Evolutionary conservation across 2,113 vertebrate genomes (phyloP).

Genomic region (Corythaixoides concolor): DNA sequence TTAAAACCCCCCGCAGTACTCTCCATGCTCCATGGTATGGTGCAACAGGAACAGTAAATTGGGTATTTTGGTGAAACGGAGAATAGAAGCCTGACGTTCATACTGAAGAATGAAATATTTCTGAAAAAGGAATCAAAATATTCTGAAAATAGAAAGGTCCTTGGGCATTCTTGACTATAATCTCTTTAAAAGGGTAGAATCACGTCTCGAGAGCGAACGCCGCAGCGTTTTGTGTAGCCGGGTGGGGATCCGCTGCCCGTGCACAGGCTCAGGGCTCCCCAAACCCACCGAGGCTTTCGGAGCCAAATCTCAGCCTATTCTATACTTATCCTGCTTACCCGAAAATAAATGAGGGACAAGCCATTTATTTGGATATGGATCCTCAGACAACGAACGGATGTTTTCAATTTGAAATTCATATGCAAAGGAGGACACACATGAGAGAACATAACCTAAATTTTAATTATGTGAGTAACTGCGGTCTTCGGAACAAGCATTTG

Average conservation of each 20-base stretch:
- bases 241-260: too few species aligned
- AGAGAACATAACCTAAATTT: background rate
- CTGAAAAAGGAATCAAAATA: background rate
- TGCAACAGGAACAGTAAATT: background rate
- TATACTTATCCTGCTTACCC: background rate
- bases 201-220: fast-evolving
- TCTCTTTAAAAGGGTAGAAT: background rate
- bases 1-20: too few species aligned
- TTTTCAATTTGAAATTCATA: background rate
- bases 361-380: too few species aligned
- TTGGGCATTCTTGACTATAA: background rate
- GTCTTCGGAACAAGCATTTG: background rate
- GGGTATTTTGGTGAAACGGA: too few species aligned
- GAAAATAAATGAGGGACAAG: background rate
- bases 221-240: too few species aligned
- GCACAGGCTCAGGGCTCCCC: too few species aligned
- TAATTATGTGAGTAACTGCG: background rate
- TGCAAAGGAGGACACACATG: background rate
- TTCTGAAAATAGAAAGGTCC: too few species aligned
- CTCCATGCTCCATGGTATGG: too few species aligned
- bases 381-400: background rate
- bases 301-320: background rate
- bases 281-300: fast-evolving
- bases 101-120: background rate
- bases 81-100: background rate